phyloP scores from a whole-genome alignment of 2,888 invertebrate species.

The Psylliodes chrysocephalus region DNA sequence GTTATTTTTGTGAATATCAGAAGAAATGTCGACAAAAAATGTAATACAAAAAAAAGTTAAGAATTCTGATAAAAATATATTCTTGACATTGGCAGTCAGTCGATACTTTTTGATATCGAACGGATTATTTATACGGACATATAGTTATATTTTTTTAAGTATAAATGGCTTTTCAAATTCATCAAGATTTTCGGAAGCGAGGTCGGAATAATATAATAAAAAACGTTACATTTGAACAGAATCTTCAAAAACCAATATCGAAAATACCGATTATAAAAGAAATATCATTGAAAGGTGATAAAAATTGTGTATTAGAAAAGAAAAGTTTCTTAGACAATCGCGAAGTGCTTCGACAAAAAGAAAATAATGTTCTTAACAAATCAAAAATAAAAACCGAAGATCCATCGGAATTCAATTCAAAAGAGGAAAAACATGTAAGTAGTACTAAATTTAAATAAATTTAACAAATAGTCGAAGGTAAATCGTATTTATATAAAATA shows the following conservation, averaged over 20 bases:
- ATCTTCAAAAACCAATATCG: neutral
- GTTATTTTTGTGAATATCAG: too few relatives aligned
- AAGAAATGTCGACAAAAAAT: too few relatives aligned
- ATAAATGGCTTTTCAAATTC: slow-evolving; percentile 55
- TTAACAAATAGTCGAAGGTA: too few relatives aligned
- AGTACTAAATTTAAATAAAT: too few relatives aligned
- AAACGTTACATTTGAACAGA: neutral
- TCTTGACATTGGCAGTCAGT: neutral
- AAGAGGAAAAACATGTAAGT: neutral
- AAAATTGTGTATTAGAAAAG: neutral
- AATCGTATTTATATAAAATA: too few relatives aligned
- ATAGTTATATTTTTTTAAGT: slow-evolving; percentile 13
- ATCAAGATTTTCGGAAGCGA: slow-evolving; percentile 50
- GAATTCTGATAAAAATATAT: neutral
- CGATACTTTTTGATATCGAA: too few relatives aligned
- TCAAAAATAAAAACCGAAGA: too few relatives aligned
- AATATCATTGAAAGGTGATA: neutral
- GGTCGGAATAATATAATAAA: slow-evolving; percentile 8
- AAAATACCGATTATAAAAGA: neutral
- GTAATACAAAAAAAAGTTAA: neutral
- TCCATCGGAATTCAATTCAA: too few relatives aligned
- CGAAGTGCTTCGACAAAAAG: neutral
- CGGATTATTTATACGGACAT: neutral
- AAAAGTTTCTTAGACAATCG: neutral
- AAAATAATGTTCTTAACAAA: neutral